Base-by-base conservation (phyloP, 2,888 invertebrate species). In the Andrena minutula region DNA sequence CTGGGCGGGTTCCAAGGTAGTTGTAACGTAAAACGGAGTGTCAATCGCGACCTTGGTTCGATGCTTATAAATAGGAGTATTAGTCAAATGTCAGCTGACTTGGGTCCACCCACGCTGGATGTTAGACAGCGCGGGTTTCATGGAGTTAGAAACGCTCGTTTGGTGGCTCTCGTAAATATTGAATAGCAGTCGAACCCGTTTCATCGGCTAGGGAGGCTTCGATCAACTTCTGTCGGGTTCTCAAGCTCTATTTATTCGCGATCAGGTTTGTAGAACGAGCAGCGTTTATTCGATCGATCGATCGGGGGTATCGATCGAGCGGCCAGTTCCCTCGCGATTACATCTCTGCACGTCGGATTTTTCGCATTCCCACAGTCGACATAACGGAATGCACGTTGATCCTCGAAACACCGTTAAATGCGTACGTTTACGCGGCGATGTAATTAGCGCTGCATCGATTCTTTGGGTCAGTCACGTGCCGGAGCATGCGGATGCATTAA, bases 331-430 rank as follows among this genome's bases (percentile, higher is more conserved):
- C 10, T 49, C 28, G 41, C 73, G 71, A 71, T 70, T 56, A 41
- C 30, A 65, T 63, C 73, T 20, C n/a, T 2, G 16, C 53, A 51
- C 32, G 23, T 56, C 70, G 71, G 61, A 76, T 76, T 74, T 74
- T 47, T 77, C 77, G 70, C 72, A 79, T 86, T 79, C 86, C 83
- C 78, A 53, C 53, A 65, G 65, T 49, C 61, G 65, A 73, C 56
- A 35, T 86, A 86, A 86, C 85, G 85, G 86, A 72, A 74, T 58
- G 70, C 61, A 47, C 72, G 60, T 56, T 72, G 72, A 83, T 73
- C 76, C 65, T 75, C 74, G 63, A 77, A 73, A 58, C 83, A 79
- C 86, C 86, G 86, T 86, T 86, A 86, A 86, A 86, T 30, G 72
- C 58, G 71, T 56, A 61, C 71, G 73, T 70, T 81, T 85, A 69